phyloP scores from a whole-genome alignment of 2,888 invertebrate genomes.

The Calliopum simillimum region DNA sequence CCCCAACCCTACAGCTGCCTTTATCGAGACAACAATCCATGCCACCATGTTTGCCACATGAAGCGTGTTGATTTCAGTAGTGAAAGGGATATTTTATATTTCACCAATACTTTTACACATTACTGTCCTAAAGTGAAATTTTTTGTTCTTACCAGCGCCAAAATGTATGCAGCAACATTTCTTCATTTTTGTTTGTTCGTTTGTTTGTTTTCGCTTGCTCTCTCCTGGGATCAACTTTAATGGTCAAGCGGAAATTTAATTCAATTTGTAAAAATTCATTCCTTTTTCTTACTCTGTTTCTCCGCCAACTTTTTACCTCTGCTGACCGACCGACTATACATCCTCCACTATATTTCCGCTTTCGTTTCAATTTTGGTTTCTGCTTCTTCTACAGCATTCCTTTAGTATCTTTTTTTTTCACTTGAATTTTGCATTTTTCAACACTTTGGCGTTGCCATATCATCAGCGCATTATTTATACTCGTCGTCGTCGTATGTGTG shows the following conservation, averaged over 20 bases:
- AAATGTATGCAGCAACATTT: slow-evolving; percentile 10
- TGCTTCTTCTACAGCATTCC: not conserved
- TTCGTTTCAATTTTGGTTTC: not conserved
- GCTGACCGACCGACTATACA: not conserved
- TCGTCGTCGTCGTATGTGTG: not conserved
- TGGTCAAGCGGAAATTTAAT: slow-evolving; percentile 45
- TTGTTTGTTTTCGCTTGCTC: not conserved
- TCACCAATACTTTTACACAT: not conserved
- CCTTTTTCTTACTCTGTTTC: not conserved
- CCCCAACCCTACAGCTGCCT: no score
- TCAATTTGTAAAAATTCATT: slow-evolving; percentile 41
- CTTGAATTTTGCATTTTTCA: not conserved
- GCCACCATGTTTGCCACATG: no score
- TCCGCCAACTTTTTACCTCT: not conserved
- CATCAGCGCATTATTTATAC: slow-evolving; percentile 10
- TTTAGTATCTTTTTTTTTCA: not conserved
- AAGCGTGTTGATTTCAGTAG: no score
- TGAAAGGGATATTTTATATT: no score
- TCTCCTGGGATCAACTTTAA: slow-evolving; percentile 18
- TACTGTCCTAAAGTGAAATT: slow-evolving; percentile 6
- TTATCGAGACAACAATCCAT: no score
- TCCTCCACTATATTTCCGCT: not conserved
- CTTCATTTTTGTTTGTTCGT: slow-evolving; percentile 2
- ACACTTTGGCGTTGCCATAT: not conserved
- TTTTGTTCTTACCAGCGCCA: slow-evolving; percentile 6